Percentiles rank a stretch among this genome's conserved stretches.
phyloP scores from a whole-genome alignment of 1,140 invertebrate species.

The Drosophila repletoides region DNA sequence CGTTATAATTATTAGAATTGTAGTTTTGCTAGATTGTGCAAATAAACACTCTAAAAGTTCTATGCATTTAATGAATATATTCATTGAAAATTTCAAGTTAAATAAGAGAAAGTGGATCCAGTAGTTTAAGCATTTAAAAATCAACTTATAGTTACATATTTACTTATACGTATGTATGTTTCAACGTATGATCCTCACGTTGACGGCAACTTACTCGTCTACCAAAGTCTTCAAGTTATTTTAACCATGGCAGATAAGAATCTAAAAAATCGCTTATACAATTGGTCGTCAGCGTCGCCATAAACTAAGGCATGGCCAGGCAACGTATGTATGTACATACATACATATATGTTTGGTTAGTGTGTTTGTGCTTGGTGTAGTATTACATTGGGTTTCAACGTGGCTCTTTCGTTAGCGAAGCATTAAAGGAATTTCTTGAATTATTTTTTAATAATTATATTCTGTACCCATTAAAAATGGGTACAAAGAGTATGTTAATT shows the following conservation, averaged over 20 bases:
- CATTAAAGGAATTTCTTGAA: constrained; percentile 71
- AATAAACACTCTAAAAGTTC: too few relatives aligned
- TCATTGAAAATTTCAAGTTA: too few relatives aligned
- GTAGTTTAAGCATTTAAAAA: too few relatives aligned
- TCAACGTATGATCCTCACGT: constrained; percentile 4
- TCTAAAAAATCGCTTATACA: constrained; percentile 58
- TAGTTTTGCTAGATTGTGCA: too few relatives aligned
- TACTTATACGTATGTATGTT: too few relatives aligned
- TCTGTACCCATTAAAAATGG: constrained; percentile 16
- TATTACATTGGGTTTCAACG: not conserved
- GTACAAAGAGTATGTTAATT: too few relatives aligned
- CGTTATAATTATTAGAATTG: too few relatives aligned
- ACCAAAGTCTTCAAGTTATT: constrained; percentile 61
- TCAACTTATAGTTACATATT: too few relatives aligned
- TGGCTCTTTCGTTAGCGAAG: constrained; percentile 8
- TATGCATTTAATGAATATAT: too few relatives aligned
- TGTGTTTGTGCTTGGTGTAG: constrained; percentile 7
- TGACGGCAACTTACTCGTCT: constrained; percentile 35
- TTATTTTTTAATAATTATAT: constrained; percentile 71
- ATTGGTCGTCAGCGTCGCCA: constrained; percentile 8
- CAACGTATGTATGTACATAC: constrained; percentile 3
- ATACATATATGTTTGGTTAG: not conserved
- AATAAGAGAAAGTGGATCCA: too few relatives aligned
- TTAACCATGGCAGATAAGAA: constrained; percentile 70
- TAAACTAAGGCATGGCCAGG: not conserved